These are phyloP conservation scores for Catharus fuscescens DNA, from an alignment of 2,113 vertebrate genomes.

Conservation along the genomic window DNA sequence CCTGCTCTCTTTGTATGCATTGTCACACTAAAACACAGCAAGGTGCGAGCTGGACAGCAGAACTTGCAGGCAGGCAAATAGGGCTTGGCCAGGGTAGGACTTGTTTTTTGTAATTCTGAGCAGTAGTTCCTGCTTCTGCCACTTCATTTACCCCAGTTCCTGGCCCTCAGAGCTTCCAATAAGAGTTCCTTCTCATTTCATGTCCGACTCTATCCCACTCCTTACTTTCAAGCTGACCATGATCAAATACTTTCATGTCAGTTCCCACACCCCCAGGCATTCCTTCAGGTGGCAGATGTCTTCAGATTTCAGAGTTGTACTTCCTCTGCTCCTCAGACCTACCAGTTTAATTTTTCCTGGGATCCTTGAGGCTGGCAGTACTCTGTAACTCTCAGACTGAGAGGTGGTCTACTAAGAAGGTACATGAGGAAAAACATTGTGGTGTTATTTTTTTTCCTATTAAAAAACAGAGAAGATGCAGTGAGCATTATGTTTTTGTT, in stretches of 20 bases:
- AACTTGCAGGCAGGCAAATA: not conserved
- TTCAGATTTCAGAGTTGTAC: not conserved
- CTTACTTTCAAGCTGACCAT: not conserved
- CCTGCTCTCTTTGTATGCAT: not conserved
- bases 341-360: not conserved
- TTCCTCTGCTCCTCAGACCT: not conserved
- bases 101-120: not conserved
- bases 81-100: not conserved
- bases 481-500: not conserved
- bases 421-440: not conserved
- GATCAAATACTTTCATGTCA: accelerated
- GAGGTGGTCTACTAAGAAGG: not conserved
- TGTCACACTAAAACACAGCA: not conserved
- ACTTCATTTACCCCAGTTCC: not conserved
- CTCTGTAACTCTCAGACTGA: not conserved
- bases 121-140: not conserved
- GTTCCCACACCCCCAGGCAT: not conserved
- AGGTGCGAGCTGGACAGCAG: not conserved
- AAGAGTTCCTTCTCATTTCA: not conserved
- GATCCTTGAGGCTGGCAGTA: not conserved
- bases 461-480: not conserved
- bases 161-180: accelerated
- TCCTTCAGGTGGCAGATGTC: not conserved
- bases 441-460: not conserved
- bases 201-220: not conserved